A percentile compares a stretch with the other conserved stretches of the same genome.
These are phyloP conservation scores for Trinectes maculatus DNA, from an alignment of 2,113 vertebrate genomes.

Conservation along the genomic window DNA sequence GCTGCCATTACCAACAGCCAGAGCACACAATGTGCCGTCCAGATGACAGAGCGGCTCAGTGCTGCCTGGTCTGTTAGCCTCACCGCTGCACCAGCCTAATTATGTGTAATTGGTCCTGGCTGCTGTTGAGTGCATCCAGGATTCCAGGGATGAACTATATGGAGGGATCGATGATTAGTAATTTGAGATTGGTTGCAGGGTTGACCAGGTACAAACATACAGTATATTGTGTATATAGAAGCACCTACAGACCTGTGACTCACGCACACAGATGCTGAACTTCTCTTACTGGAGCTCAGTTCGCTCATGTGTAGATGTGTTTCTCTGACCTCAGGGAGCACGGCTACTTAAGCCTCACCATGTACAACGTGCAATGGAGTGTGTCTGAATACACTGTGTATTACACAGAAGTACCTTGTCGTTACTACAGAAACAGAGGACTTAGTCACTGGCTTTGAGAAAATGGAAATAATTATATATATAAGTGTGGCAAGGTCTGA, in stretches of 20 bases:
- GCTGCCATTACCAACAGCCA: slow-evolving; percentile 42
- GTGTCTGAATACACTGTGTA: not conserved
- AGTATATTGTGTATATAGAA: slow-evolving; percentile 5
- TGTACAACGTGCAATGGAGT: slow-evolving; percentile 29
- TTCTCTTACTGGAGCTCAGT: slow-evolving; percentile 24
- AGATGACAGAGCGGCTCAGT: slow-evolving; percentile 60
- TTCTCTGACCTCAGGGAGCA: slow-evolving; percentile 55
- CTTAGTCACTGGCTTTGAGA: not conserved
- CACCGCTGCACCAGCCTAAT: slow-evolving; percentile 43
- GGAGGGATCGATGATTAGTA: slow-evolving; percentile 25
- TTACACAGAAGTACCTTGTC: not conserved
- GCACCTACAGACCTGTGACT: slow-evolving; percentile 10
- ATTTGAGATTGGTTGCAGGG: slow-evolving; percentile 30
- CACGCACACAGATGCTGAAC: slow-evolving; percentile 46
- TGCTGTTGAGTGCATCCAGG: slow-evolving; percentile 36
- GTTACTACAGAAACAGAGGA: not conserved
- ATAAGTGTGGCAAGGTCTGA: not conserved
- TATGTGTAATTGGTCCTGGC: slow-evolving; percentile 44
- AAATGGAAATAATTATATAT: not conserved
- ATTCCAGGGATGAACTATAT: not conserved
- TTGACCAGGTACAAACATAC: slow-evolving; percentile 32
- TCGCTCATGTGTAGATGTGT: not conserved
- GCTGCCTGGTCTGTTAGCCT: slow-evolving; percentile 35
- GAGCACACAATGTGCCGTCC: slow-evolving; percentile 27
- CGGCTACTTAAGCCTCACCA: slow-evolving; percentile 18